Percentiles rank a stretch among this genome's conserved stretches.
phyloP scores from a whole-genome alignment of 2,797 vertebrate genomes.

The Pseudopleuronectes americanus region DNA sequence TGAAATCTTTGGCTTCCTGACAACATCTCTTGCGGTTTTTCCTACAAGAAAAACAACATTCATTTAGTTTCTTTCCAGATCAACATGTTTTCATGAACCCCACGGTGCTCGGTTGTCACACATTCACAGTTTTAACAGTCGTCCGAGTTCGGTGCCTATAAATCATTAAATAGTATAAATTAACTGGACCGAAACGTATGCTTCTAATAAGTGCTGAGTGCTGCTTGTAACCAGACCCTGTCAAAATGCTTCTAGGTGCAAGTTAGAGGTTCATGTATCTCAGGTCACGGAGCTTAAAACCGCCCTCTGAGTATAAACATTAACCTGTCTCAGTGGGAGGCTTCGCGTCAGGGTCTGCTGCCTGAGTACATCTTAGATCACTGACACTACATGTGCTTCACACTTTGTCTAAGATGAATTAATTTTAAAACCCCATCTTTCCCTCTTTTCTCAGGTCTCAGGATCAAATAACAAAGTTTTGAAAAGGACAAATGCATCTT shows the following conservation, averaged over 20 bases:
- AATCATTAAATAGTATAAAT: neutral
- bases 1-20: neutral
- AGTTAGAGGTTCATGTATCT: slow-evolving; percentile 16
- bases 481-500: no score
- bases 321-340: slow-evolving; percentile 55
- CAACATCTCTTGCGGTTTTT: slow-evolving; percentile 1
- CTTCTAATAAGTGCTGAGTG: neutral
- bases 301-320: slow-evolving; percentile 48
- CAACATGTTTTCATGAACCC: neutral
- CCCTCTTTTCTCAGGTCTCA: no score
- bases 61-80: neutral
- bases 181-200: neutral
- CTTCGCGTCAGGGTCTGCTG: slow-evolving; percentile 19
- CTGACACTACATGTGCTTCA: neutral
- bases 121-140: no score
- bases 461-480: no score
- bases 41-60: neutral
- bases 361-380: slow-evolving; percentile 14
- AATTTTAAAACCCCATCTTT: no score
- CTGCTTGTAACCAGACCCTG: slow-evolving; percentile 17
- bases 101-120: neutral
- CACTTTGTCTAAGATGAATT: neutral
- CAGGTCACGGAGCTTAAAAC: slow-evolving; percentile 9
- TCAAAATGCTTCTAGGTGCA: slow-evolving; percentile 11
- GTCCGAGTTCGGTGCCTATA: neutral